Base-by-base conservation (phyloP, 1,140 invertebrate genomes). In the Apis cerana region DNA sequence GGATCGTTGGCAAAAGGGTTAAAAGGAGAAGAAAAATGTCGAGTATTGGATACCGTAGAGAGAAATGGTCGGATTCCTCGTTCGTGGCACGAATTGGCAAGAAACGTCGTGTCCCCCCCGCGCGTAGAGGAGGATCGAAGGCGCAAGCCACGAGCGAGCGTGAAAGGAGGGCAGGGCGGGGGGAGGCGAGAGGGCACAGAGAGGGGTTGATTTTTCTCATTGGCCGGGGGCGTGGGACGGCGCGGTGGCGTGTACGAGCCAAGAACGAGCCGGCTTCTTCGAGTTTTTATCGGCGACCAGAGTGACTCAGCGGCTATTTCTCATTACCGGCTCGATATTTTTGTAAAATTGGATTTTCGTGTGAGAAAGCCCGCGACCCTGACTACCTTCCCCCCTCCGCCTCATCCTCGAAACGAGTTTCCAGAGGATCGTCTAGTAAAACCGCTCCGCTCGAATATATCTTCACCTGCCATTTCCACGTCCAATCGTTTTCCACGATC, bases 331-430 rank as follows among this genome's bases (percentile, higher is more conserved):
- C 65, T 61, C 84, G 88, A 89, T 89, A 89, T 89, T 89, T 89
- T 89, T 89, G 88, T 89, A 89, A 89, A 89, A 89, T 89, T 89
- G 88, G 89, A 89, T 89, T 89, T 89, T 89, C 89, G 88, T 89
- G 81, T 83, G 88, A 89, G 88, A 88, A 86, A 88, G 80, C 82
- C 71, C 85, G 88, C 88, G 83, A 87, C 77, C 86, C 85, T 83
- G 80, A 67, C 84, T 77, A 65, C 65, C 52, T 64, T 62, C 54
- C 71, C 65, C 50, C 43, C 58, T 33, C 56, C 70, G 9, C 50
- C n/a, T 17, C 82, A 65, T 68, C 85, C 67, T 77, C 52, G 43
- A 74, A 33, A 62, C 62, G 50, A 48, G 27, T n/a, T 33, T 52
- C 27, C 4, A 23, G 33, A 62, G 33, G 33, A n/a, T 75, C 71